A percentile compares a stretch with the other conserved stretches of the same genome.
Evolutionary conservation across 2,888 invertebrate genomes (phyloP).

Genomic region (Coleophora flavipennella): DNA sequence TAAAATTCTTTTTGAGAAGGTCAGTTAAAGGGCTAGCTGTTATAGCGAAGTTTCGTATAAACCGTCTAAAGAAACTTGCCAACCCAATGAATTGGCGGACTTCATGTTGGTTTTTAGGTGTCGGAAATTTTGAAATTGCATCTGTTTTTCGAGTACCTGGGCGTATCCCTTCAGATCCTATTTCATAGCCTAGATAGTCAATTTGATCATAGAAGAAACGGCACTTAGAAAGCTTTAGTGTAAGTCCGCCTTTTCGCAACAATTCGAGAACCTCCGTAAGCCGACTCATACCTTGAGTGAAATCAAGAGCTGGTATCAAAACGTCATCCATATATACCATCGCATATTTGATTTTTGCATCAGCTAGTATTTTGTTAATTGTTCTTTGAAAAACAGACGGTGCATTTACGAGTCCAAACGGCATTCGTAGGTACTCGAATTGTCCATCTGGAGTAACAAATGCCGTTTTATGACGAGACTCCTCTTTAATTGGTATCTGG

Average conservation of each 20-base stretch:
- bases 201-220: slow-evolving; percentile 15
- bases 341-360: slow-evolving; percentile 10
- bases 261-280: slow-evolving; percentile 1
- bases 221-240: slow-evolving; percentile 17
- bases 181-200: slow-evolving; percentile 20
- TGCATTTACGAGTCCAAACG: slow-evolving; percentile 37
- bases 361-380: slow-evolving; percentile 21
- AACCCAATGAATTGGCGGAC: slow-evolving; percentile 21
- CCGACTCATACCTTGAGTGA: slow-evolving; percentile 9
- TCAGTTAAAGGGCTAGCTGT: slow-evolving; percentile 19
- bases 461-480: not conserved
- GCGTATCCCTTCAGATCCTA: slow-evolving; percentile 14
- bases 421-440: slow-evolving; percentile 32
- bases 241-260: slow-evolving; percentile 2
- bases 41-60: slow-evolving; percentile 18
- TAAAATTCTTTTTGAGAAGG: slow-evolving; percentile 10
- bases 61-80: slow-evolving; percentile 21
- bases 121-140: slow-evolving; percentile 16
- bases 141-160: slow-evolving; percentile 19
- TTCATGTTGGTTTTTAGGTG: slow-evolving; percentile 15
- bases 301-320: slow-evolving; percentile 6
- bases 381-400: slow-evolving; percentile 32
- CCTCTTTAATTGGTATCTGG: not conserved
- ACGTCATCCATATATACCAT: slow-evolving; percentile 15
- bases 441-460: slow-evolving; percentile 12